A percentile compares a stretch with the other conserved stretches of the same genome.
Conservation (phyloP, 2,888 invertebrate species). For the Beris morrisii region DNA sequence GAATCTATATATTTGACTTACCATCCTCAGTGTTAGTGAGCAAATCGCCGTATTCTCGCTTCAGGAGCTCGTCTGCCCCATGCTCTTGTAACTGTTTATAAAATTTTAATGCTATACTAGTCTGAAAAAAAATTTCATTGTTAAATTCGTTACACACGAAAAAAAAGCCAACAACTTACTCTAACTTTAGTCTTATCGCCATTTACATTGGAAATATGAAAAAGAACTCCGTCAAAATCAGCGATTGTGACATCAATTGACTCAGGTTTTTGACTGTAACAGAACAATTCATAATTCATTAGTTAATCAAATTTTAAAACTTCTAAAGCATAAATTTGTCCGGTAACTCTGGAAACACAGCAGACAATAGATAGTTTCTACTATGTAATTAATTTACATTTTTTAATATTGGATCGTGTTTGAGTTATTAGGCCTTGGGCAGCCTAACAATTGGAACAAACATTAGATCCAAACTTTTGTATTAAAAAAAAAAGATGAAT, state of each 20-base stretch:
- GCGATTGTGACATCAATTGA: slow-evolving; percentile 91
- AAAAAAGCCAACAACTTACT: slow-evolving; percentile 63
- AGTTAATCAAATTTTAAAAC: too few species aligned
- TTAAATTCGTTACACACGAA: background rate
- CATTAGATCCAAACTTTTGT: too few species aligned
- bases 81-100: slow-evolving; percentile 97
- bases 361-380: too few species aligned
- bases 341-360: too few species aligned
- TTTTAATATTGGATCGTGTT: too few species aligned
- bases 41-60: slow-evolving; percentile 86
- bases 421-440: too few species aligned
- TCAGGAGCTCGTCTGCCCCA: slow-evolving; percentile 95
- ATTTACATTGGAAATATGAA: slow-evolving; percentile 96
- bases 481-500: too few species aligned
- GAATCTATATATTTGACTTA: slow-evolving; percentile 50
- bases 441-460: too few species aligned
- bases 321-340: too few species aligned
- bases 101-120: slow-evolving; percentile 98
- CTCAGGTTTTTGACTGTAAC: slow-evolving; percentile 88
- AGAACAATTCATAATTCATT: slow-evolving; percentile 31
- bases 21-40: slow-evolving; percentile 86
- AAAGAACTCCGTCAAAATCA: slow-evolving; percentile 98
- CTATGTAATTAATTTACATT: too few species aligned
- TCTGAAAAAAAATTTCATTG: slow-evolving; percentile 60
- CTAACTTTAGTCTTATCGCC: slow-evolving; percentile 96